Base-by-base conservation (phyloP, 2,888 invertebrate genomes). In the Carabus problematicus region DNA sequence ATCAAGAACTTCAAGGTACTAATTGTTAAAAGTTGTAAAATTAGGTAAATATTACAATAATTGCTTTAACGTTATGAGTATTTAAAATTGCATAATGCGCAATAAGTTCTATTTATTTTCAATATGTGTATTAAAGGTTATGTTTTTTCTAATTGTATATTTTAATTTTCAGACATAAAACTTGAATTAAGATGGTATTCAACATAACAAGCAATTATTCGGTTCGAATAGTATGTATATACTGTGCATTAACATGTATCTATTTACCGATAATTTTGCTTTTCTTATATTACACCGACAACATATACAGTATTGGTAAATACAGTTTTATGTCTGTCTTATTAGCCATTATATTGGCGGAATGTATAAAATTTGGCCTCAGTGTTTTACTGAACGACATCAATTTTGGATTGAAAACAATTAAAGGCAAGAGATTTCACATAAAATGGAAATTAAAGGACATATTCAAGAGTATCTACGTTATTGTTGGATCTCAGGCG, bases 251-350 rank as follows among this genome's bases (percentile, higher is more conserved):
- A 72, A 87, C 89, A 45, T 88, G 88, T 75, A 84, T 88, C 79
- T 89, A 89, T 76, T 81, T 89, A 73, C 85, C 88, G 2, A 83
- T 83, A 70, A 84, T 88, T 71, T 77, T 88, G 42, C 83, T 86
- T 64, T 80, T 86, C 43, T 80, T 89, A 74, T 84, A 86, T 19
- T 85, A 85, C 75, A 86, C 84, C 73, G 85, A 86, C 19, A 82
- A 85, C 63, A 80, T 89, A 8, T 88, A 88, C 75, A 84, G 85
- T 45, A 84, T 89, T 29, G 89, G 89, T 67, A 86, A 85, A 72
- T 86, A 79, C 71, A 80, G 80, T 70, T 83, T 82, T 60, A 75
- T 82, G 14, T 80, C 80, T 14, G 76, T 83, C 14, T 72, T 84
- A 45, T 71, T 80, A 41, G 75, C 81, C 18, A 71, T 84, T 49